Percentiles rank a stretch among this genome's conserved stretches.
These are phyloP conservation scores for Diplogasteroides magnus DNA, from an alignment of 1,140 invertebrate genomes.

Conservation along the genomic window DNA sequence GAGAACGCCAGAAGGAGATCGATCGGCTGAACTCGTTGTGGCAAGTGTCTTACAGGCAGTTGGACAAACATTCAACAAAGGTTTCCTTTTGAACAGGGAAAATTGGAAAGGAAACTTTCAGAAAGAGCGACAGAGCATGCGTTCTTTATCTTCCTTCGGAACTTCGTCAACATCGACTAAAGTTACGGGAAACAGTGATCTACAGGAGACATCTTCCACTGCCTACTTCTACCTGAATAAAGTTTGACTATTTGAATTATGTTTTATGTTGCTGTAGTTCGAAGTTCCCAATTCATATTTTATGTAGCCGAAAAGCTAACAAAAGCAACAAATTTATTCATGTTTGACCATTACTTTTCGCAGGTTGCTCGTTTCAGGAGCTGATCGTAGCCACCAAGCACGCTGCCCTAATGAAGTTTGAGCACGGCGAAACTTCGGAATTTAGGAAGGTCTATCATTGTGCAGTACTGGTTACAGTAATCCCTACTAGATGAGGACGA, in stretches of 20 bases:
- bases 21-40: constrained; percentile 26
- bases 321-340: constrained; percentile 7
- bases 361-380: constrained; percentile 13
- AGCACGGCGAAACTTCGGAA: constrained; percentile 11
- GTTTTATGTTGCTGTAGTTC: too few relatives aligned
- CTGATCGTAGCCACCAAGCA: constrained; percentile 38
- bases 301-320: too few relatives aligned
- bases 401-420: constrained; percentile 1
- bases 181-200: constrained; percentile 14
- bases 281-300: too few relatives aligned
- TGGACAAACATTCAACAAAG: constrained; percentile 14
- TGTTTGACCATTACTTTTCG: constrained; percentile 11
- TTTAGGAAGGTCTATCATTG: not conserved
- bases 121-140: constrained; percentile 23
- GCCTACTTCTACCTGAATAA: too few relatives aligned
- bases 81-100: constrained; percentile 31
- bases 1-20: constrained; percentile 12
- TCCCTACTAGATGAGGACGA: constrained; percentile 25
- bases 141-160: constrained; percentile 2
- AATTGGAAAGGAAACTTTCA: constrained; percentile 28
- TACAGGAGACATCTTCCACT: too few relatives aligned
- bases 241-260: too few relatives aligned
- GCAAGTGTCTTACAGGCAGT: constrained; percentile 19
- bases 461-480: constrained; percentile 9
- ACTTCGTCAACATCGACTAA: constrained; percentile 4